phyloP scores from a whole-genome alignment of 2,797 vertebrate genomes.

The Martes flavigula region DNA sequence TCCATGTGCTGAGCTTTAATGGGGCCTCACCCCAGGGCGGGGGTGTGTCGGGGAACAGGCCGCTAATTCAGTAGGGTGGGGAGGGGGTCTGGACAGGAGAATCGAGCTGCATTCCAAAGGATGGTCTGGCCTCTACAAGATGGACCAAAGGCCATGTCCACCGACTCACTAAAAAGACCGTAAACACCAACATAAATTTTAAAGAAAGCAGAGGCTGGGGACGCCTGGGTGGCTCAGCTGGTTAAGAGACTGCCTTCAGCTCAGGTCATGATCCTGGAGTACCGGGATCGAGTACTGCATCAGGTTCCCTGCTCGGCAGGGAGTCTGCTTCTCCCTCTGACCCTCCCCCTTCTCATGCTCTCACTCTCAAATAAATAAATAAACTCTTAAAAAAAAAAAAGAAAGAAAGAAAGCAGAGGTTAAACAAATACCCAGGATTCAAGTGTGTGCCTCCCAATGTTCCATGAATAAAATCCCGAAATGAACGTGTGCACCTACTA shows the following conservation, averaged over 20 bases:
- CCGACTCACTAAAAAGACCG: background rate
- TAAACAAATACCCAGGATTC: background rate
- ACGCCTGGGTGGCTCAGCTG: too few species aligned
- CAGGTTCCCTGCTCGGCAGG: too few species aligned
- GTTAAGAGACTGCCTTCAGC: too few species aligned
- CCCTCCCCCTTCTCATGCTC: too few species aligned
- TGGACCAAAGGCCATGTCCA: background rate
- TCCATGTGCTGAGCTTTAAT: rapidly evolving
- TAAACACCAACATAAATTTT: rapidly evolving
- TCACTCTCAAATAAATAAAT: too few species aligned
- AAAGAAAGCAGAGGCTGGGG: background rate
- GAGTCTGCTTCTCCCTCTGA: too few species aligned
- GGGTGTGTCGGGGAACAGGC: rapidly evolving
- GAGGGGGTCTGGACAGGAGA: background rate
- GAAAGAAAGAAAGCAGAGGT: rapidly evolving
- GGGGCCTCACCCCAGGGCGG: background rate
- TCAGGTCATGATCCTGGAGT: too few species aligned
- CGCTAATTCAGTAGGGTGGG: rapidly evolving
- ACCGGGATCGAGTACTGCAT: too few species aligned
- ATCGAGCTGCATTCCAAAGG: background rate
- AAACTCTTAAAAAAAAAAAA: background rate
- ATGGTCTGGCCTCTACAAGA: background rate
- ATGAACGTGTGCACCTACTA: rapidly evolving
- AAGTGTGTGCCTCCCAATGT: rapidly evolving
- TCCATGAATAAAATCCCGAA: background rate